Evolutionary conservation across 2,797 vertebrate species (phyloP).

Genomic region (Sylvilagus floridanus): DNA sequence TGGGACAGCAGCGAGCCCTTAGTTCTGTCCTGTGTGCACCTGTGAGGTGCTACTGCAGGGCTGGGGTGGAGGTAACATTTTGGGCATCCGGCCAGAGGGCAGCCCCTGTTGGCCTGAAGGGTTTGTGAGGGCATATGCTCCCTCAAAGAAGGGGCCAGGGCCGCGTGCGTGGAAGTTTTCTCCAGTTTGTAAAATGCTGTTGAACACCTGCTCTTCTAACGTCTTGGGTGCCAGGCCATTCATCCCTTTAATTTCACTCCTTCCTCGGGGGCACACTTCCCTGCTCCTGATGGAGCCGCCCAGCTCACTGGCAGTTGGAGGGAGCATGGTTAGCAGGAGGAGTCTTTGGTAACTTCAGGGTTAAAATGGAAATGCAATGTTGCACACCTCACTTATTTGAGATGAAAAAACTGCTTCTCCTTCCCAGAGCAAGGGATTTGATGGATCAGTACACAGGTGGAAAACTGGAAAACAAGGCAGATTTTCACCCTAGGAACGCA

Average conservation of each 20-base stretch:
- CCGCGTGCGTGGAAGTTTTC: neutral
- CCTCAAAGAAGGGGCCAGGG: neutral
- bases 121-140: neutral
- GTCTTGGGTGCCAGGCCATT: neutral
- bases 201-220: neutral
- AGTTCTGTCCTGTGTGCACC: neutral
- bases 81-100: neutral
- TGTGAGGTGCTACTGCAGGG: neutral
- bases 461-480: neutral
- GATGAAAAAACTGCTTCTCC: neutral
- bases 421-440: neutral
- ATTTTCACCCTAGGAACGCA: neutral
- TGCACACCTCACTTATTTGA: neutral
- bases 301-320: neutral
- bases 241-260: neutral
- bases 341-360: neutral
- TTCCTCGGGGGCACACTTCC: neutral
- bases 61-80: too few species aligned
- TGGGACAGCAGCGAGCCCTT: neutral
- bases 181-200: neutral
- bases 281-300: neutral
- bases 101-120: neutral
- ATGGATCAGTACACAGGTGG: neutral
- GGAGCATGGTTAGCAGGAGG: neutral
- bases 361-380: neutral